Evolutionary conservation across 2,797 vertebrate genomes (phyloP), one percentile per base, ranked within the genome.

Genomic region (Gymnoscopelus microlampas): DNA sequence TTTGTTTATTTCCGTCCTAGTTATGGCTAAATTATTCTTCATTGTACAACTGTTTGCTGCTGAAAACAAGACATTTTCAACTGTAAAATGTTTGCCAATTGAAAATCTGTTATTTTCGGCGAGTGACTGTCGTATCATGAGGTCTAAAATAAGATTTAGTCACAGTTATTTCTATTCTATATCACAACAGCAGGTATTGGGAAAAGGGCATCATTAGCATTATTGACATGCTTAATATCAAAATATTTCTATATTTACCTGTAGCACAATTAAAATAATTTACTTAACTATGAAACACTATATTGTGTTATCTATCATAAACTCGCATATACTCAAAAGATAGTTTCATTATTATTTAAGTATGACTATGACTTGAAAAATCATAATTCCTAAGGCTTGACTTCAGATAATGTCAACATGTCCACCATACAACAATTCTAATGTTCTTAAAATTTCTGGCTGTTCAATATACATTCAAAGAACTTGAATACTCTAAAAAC

Each of bases 381-480:
- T 87, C 78, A 66, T 86, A 90, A 85, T 86, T 76, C 55, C 79
- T 77, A 64, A 76, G 74, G 78, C 74, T 80, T 68, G 83, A 73
- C 2, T 0, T 67, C 2, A 3, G 59, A 66, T 61, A 72, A 56
- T 58, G 26, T 71, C 39, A 58, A 60, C 58, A 62, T 74, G 62
- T 72, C 60, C 55, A 85, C 72, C 69, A 63, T 53, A 60, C 67
- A 64, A 68, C 78, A 81, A 62, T 47, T 70, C 44, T 75, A 11
- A 51, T 70, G 71, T 79, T 55, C 24, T 63, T 44, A 1, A 71
- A 83, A 78, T 48, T 70, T 51, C 66, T 75, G 72, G 62, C 70
- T 74, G 39, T 82, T 86, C 60, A 68, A 76, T 70, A 70, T 87
- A 89, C 86, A 88, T 90, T 90, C 85, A 89, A 83, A 66, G 24